These are phyloP conservation scores for Pocillopora verrucosa DNA, from an alignment of 64 coral and sea anemone species.

Conservation along the genomic window DNA sequence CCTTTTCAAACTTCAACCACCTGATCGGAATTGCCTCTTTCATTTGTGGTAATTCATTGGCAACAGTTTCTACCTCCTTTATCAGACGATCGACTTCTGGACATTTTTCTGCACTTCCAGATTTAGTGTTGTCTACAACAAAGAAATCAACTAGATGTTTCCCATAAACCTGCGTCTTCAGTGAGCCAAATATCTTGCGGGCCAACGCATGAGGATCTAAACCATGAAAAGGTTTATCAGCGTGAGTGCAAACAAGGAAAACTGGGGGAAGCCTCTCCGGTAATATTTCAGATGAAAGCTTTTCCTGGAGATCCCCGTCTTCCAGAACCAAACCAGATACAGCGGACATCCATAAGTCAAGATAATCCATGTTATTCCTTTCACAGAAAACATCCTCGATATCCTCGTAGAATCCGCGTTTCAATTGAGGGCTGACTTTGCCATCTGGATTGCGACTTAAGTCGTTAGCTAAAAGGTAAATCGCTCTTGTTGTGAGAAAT, in stretches of 20 bases:
- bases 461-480: background rate
- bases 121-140: slow-evolving; percentile 3
- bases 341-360: slow-evolving; percentile 4
- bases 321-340: background rate
- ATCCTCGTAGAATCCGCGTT: background rate
- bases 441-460: background rate
- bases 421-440: background rate
- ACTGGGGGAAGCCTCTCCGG: background rate
- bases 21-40: background rate
- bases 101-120: background rate
- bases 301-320: background rate
- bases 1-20: slow-evolving; percentile 19
- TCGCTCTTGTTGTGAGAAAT: background rate
- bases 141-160: background rate
- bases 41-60: background rate
- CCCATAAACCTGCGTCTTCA: background rate
- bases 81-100: background rate
- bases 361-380: background rate
- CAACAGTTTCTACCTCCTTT: background rate
- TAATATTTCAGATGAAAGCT: no score
- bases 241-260: slow-evolving; percentile 20
- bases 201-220: background rate
- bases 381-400: background rate
- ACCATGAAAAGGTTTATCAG: background rate
- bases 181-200: background rate